Percentiles rank a stretch among this genome's conserved stretches.
Conservation (phyloP, 2,888 invertebrate genomes). For the Epinotia ramella region DNA sequence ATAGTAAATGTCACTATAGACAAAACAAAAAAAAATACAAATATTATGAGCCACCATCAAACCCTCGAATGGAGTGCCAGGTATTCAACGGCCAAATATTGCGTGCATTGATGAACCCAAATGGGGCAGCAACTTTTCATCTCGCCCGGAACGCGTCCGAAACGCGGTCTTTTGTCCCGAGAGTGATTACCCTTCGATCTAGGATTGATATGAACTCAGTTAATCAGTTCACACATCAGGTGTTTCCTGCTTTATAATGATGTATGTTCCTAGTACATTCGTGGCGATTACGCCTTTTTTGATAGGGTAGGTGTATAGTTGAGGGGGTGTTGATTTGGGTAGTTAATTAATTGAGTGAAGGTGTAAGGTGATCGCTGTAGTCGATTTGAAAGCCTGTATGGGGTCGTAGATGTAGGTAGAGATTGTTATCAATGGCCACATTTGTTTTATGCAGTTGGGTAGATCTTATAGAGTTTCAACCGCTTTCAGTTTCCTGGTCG, state of each 20-base stretch:
- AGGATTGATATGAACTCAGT: constrained; percentile 32
- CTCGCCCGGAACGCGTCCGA: background rate
- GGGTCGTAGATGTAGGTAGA: background rate
- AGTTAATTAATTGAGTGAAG: constrained; percentile 27
- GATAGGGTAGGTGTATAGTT: background rate
- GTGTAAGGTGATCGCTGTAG: background rate
- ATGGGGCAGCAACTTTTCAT: constrained; percentile 17
- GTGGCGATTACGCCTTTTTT: background rate
- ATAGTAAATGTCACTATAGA: no score
- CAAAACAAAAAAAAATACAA: no score
- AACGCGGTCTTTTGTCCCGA: constrained; percentile 23
- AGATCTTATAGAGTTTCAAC: background rate
- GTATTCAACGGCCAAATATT: background rate
- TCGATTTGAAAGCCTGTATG: constrained; percentile 1
- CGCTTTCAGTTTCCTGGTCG: no score
- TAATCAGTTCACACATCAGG: constrained; percentile 35
- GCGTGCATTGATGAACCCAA: background rate
- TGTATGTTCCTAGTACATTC: background rate
- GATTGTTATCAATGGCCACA: background rate
- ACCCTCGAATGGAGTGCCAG: background rate
- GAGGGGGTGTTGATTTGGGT: constrained; percentile 9
- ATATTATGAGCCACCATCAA: background rate
- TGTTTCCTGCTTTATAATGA: background rate
- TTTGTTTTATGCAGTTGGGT: background rate
- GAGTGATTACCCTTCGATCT: constrained; percentile 33